Conservation (phyloP, 1,140 invertebrate species). For the Reticulitermes speratus region DNA sequence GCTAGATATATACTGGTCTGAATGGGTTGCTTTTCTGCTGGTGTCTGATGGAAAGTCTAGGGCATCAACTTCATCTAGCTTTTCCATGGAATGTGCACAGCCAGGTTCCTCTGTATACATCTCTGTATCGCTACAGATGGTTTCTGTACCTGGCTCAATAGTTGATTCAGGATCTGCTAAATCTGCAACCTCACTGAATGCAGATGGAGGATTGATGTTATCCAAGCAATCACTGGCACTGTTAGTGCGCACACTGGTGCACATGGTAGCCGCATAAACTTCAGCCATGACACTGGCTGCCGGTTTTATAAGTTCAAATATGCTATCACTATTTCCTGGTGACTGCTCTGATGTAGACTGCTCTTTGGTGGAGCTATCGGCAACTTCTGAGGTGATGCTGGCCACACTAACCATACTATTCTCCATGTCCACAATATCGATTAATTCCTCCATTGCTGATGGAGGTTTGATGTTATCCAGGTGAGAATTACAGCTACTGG, state of each 20-base stretch:
- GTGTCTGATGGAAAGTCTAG: slow-evolving; percentile 39
- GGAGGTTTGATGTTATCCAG: slow-evolving; percentile 81
- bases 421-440: slow-evolving; percentile 68
- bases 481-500: slow-evolving; percentile 58
- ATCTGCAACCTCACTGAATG: slow-evolving; percentile 61
- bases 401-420: slow-evolving; percentile 80
- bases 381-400: slow-evolving; percentile 76
- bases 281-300: slow-evolving; percentile 48
- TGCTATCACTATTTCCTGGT: slow-evolving; percentile 32
- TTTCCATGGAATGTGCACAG: slow-evolving; percentile 9
- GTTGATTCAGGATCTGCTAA: slow-evolving; percentile 57
- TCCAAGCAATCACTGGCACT: slow-evolving; percentile 61
- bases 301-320: slow-evolving; percentile 48
- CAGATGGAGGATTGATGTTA: slow-evolving; percentile 61
- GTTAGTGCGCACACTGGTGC: slow-evolving; percentile 44
- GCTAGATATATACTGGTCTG: slow-evolving; percentile 55
- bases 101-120: slow-evolving; percentile 43
- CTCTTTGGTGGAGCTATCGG: slow-evolving; percentile 49
- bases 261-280: slow-evolving; percentile 39
- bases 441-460: slow-evolving; percentile 73
- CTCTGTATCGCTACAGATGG: slow-evolving; percentile 56
- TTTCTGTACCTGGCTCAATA: slow-evolving; percentile 57
- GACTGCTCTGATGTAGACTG: slow-evolving; percentile 28
- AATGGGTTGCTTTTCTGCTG: slow-evolving; percentile 47
- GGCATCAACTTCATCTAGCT: slow-evolving; percentile 39